phyloP scores from a whole-genome alignment of 2,797 vertebrate species.

The Gallirallus australis region DNA sequence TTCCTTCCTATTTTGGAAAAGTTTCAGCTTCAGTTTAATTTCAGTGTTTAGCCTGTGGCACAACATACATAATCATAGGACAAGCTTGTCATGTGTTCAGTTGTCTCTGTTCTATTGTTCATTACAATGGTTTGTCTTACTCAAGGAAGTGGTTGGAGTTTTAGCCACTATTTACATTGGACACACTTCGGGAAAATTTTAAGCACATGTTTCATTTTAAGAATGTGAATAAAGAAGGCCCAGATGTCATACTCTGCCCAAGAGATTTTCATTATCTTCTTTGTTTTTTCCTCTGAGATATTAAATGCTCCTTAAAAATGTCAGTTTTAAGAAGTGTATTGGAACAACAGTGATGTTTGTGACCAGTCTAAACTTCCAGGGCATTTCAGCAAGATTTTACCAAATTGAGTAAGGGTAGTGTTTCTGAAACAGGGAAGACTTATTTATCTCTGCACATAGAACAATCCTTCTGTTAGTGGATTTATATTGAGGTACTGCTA shows the following conservation, averaged over 20 bases:
- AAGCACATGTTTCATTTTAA: background rate
- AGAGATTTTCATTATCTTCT: background rate
- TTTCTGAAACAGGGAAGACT: background rate
- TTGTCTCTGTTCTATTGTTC: background rate
- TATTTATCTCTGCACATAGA: background rate
- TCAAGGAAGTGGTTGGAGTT: background rate
- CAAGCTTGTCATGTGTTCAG: background rate
- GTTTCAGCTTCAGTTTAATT: background rate
- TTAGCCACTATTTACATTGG: background rate
- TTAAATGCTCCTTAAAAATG: background rate
- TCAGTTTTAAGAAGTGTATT: background rate
- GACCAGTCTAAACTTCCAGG: background rate
- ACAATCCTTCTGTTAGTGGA: background rate
- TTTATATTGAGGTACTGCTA: background rate
- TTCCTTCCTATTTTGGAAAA: background rate
- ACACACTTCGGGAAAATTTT: background rate
- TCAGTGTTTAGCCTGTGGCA: background rate
- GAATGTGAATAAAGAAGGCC: background rate
- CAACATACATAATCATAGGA: background rate
- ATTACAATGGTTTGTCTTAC: background rate
- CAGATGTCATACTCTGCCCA: background rate
- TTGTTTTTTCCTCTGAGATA: background rate
- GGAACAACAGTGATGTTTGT: background rate
- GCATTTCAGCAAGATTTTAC: background rate
- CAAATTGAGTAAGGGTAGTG: background rate